Percentiles rank a stretch among this genome's conserved stretches.
Conservation (phyloP, 2,888 invertebrate species). For the Brachynemurus nebulosus region DNA sequence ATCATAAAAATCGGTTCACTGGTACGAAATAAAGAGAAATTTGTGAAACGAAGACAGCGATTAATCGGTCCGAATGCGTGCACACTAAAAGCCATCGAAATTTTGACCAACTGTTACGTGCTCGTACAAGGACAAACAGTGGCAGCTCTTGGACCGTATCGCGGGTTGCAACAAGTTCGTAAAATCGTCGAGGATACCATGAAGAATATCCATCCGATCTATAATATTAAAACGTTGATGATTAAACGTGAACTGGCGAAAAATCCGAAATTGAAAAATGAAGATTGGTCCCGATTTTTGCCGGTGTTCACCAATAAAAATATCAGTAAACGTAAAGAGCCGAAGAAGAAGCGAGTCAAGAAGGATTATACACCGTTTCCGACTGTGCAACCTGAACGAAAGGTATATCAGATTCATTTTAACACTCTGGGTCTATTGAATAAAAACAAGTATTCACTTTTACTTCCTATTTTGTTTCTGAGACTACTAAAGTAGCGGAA, state of each 20-base stretch:
- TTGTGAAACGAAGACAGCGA: conserved; percentile 86
- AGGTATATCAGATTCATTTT: too few species aligned
- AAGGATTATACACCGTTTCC: conserved; percentile 97
- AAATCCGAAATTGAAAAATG: conserved; percentile 79
- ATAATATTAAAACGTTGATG: conserved; percentile 95
- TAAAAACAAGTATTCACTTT: background rate
- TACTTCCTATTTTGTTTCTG: too few species aligned
- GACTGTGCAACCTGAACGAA: conserved; percentile 83
- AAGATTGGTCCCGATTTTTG: conserved; percentile 93
- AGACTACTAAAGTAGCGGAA: too few species aligned
- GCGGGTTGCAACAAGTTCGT: conserved; percentile 74
- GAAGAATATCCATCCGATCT: conserved; percentile 98
- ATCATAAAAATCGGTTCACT: conserved; percentile 91
- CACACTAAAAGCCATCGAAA: conserved; percentile 90
- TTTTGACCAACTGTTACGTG: conserved; percentile 92
- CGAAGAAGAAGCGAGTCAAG: conserved; percentile 77
- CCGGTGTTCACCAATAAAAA: conserved; percentile 86
- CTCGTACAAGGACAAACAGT: conserved; percentile 97
- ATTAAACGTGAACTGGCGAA: conserved; percentile 91
- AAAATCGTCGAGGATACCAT: conserved; percentile 92
- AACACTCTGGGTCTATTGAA: background rate
- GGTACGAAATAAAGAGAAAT: conserved; percentile 83
- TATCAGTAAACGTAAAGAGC: conserved; percentile 75
- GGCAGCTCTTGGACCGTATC: conserved; percentile 88
- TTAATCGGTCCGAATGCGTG: conserved; percentile 97